Base-by-base conservation (phyloP, 2,888 invertebrate species). In the Eumacrocentrus americanus region DNA sequence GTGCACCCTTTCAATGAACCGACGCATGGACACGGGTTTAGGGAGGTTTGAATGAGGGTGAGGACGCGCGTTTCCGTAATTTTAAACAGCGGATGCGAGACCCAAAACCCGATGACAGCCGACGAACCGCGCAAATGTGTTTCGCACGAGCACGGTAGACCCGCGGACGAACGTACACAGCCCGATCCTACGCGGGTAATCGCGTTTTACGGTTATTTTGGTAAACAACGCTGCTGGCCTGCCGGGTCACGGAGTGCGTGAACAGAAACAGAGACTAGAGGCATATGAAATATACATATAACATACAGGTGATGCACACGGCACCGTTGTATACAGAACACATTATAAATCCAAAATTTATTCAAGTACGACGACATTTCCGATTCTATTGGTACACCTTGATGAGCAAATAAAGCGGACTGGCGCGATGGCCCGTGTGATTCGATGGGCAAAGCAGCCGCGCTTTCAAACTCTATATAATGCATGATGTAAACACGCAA, bases 181-280 rank as follows among this genome's bases (percentile, higher is more conserved):
- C n/a, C n/a, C n/a, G n/a, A n/a, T n/a, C n/a, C n/a, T n/a, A 23
- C 44, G 23, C 48, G 16, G 37, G 58, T 71, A 70, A 71, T 71
- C 69, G 64, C 60, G 59, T 71, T 70, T 70, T 67, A 67, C 64
- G 71, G 67, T 65, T 70, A 67, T 65, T 67, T 66, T 69, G 63
- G 59, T 63, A 63, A 69, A 67, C 69, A 68, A 34, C 60, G 22
- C 7, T 48, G 34, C 14, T 42, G 37, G 16, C 38, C 35, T 35
- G 22, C 25, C 20, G 37, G 38, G 11, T 12, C 22, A 20, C n/a
- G 44, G 3, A 44, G 18, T 4, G 11, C 42, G 11, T 6, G n/a
- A n/a, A 46, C 5, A 23, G 0, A 42, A 55, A 47, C 25, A 48
- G 7, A 1, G 14, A n/a, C 35, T 47, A 22, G 23, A 46, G 14